Evolutionary conservation across 2,113 vertebrate species (phyloP).

Genomic region (Leucopsar rothschildi): DNA sequence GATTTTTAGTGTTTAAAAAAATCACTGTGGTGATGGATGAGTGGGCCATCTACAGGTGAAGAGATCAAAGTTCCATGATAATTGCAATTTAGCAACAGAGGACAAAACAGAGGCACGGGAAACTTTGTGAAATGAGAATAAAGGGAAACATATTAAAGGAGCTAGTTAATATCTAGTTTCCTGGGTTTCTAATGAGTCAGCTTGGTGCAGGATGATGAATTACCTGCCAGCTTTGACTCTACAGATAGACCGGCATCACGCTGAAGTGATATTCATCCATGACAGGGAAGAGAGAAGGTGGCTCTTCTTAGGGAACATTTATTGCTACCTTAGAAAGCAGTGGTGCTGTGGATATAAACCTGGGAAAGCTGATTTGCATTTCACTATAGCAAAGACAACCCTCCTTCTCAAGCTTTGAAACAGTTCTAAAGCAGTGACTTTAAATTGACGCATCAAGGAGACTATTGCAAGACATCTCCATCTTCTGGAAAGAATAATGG

Average conservation of each 20-base stretch:
- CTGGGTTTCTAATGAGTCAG: constrained; percentile 25
- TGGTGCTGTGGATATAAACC: neutral
- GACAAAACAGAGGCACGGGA: constrained; percentile 7
- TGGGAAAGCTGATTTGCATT: neutral
- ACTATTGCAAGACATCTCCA: neutral
- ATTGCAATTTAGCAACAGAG: constrained; percentile 35
- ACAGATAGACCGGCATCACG: neutral
- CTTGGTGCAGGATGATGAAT: constrained; percentile 4
- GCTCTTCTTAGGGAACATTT: neutral
- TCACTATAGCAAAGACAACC: neutral
- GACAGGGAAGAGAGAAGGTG: neutral
- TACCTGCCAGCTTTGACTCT: constrained; percentile 33
- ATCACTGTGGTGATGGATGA: neutral
- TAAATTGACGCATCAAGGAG: neutral
- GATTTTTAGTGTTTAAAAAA: neutral
- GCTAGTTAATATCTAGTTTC: constrained; percentile 21
- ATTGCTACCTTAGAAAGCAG: neutral
- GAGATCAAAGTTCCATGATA: constrained; percentile 14
- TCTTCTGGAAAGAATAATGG: neutral
- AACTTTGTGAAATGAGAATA: constrained; percentile 30
- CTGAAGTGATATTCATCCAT: neutral
- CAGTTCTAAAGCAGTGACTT: neutral
- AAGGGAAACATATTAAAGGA: neutral
- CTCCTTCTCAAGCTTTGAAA: neutral
- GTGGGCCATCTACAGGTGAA: constrained; percentile 16